These are phyloP conservation scores for Agrochola litura DNA, from an alignment of 2,888 invertebrate species.

Conservation along the genomic window DNA sequence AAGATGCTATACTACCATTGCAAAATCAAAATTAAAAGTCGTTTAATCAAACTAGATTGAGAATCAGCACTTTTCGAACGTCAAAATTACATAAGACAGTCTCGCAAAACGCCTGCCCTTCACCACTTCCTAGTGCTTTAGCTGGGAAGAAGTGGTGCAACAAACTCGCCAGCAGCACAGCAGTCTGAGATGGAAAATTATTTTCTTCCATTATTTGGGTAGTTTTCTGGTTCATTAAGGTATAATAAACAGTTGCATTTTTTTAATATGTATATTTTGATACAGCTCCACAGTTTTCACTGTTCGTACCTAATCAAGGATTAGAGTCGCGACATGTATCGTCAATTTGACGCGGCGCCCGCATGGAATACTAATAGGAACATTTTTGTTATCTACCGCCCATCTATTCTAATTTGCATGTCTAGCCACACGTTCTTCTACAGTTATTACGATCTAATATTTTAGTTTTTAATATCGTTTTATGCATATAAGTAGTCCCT, in stretches of 20 bases:
- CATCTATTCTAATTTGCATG: conserved; percentile 63
- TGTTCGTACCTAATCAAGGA: conserved; percentile 64
- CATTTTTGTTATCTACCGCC: conserved; percentile 61
- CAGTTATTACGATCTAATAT: conserved; percentile 4
- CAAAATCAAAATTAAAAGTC: not conserved
- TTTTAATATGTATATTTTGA: not conserved
- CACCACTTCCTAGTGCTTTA: not conserved
- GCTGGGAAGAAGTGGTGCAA: not conserved
- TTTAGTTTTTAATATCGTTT: not conserved
- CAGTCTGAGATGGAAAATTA: not conserved
- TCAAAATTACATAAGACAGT: not conserved
- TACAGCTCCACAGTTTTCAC: conserved; percentile 28
- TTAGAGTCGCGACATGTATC: conserved; percentile 65
- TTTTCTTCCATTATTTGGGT: not conserved
- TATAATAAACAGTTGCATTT: not conserved
- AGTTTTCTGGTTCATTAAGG: not conserved
- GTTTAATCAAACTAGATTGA: not conserved
- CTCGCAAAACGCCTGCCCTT: not conserved
- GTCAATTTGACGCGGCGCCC: conserved; percentile 69
- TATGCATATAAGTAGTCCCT: not conserved
- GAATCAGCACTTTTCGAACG: not conserved
- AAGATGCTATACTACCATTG: not conserved
- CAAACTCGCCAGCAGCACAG: not conserved
- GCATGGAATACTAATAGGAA: conserved; percentile 71
- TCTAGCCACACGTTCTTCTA: conserved; percentile 13